These are phyloP conservation scores for Euura lappo DNA, from an alignment of 1,140 invertebrate genomes.

Conservation along the genomic window DNA sequence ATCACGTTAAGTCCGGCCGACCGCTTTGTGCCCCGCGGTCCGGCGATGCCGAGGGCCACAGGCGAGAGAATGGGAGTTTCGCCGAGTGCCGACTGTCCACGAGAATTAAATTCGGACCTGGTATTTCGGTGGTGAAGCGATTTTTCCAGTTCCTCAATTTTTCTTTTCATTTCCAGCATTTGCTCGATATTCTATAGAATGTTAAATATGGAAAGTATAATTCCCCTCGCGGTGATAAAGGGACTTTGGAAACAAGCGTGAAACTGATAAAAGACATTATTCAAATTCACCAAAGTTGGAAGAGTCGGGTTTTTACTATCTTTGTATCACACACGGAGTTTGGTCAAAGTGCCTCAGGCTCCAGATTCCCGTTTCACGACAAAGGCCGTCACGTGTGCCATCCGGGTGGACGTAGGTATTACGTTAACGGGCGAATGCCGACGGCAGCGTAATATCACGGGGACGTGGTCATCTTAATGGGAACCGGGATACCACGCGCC, in stretches of 20 bases:
- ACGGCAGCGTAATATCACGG: constrained; percentile 57
- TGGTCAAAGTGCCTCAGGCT: background rate
- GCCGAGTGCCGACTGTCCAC: background rate
- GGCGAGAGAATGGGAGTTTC: constrained; percentile 14
- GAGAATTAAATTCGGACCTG: background rate
- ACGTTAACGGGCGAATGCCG: constrained; percentile 21
- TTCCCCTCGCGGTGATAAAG: constrained; percentile 33
- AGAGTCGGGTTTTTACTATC: background rate
- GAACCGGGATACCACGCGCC: constrained; percentile 52
- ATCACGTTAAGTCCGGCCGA: constrained; percentile 58
- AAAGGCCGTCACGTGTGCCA: too few relatives aligned
- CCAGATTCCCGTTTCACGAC: background rate
- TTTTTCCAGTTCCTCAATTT: too few relatives aligned
- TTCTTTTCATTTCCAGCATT: too few relatives aligned
- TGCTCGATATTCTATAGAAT: too few relatives aligned
- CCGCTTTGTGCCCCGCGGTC: constrained; percentile 54
- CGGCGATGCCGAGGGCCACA: constrained; percentile 32
- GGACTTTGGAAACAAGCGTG: constrained; percentile 31
- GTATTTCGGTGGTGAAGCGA: background rate
- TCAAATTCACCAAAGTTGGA: constrained; percentile 42
- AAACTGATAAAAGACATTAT: constrained; percentile 53
- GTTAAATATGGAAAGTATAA: too few relatives aligned
- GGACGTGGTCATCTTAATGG: constrained; percentile 58
- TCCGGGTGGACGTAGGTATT: too few relatives aligned
- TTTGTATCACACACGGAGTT: background rate